Conservation (phyloP, 2,113 vertebrate species). For the Hymenochirus boettgeri region DNA sequence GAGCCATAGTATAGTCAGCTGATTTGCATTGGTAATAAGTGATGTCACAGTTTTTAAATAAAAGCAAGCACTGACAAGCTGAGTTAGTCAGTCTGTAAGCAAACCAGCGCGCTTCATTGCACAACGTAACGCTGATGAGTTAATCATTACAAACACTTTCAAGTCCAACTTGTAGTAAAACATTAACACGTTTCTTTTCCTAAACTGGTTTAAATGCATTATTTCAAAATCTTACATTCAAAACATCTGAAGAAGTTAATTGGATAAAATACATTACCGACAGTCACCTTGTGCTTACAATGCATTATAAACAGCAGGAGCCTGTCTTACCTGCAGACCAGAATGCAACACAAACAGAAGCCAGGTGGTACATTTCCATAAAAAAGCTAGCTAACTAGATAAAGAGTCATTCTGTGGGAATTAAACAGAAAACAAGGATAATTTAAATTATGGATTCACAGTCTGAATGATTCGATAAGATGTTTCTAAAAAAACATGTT, state of each 20-base stretch:
- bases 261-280: too few species aligned
- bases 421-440: neutral
- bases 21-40: conserved; percentile 10
- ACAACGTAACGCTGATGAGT: conserved; percentile 1
- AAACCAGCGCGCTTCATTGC: conserved; percentile 20
- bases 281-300: conserved; percentile 1
- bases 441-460: conserved; percentile 10
- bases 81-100: conserved; percentile 3
- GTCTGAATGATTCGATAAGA: too few species aligned
- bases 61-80: conserved; percentile 46
- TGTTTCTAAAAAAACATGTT: too few species aligned
- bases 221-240: too few species aligned
- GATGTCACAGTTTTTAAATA: conserved; percentile 24
- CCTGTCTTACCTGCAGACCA: conserved; percentile 22
- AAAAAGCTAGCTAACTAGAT: conserved; percentile 10
- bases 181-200: too few species aligned
- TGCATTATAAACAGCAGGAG: conserved; percentile 11
- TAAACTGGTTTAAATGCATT: too few species aligned
- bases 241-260: too few species aligned
- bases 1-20: neutral
- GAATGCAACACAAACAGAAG: conserved; percentile 7
- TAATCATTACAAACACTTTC: conserved; percentile 36
- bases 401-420: conserved; percentile 2
- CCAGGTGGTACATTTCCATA: conserved; percentile 12
- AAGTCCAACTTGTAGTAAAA: conserved; percentile 8